Percentiles rank a stretch among this genome's conserved stretches.
Evolutionary conservation across 2,797 vertebrate species (phyloP).

Genomic region (Falco biarmicus): DNA sequence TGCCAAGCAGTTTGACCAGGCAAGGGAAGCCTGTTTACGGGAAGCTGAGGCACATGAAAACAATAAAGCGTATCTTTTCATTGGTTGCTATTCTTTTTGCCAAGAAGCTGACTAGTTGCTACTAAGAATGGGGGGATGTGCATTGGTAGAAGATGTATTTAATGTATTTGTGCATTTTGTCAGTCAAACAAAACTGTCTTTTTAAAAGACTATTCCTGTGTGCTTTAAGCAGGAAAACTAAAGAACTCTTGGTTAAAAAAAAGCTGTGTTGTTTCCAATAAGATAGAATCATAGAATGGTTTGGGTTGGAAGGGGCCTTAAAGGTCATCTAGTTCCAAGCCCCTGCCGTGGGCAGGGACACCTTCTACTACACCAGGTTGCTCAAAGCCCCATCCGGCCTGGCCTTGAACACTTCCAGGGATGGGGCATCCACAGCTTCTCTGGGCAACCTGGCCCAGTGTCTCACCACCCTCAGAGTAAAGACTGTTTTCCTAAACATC

Average conservation of each 20-base stretch:
- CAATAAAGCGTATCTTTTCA: constrained; percentile 96
- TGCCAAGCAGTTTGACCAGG: constrained; percentile 97
- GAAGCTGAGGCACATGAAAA: constrained; percentile 95
- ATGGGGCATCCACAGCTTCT: no score
- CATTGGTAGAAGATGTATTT: not conserved
- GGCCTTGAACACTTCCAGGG: no score
- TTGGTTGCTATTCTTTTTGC: not conserved
- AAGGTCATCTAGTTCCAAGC: no score
- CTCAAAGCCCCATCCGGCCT: no score
- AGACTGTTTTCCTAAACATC: no score
- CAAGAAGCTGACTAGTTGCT: not conserved
- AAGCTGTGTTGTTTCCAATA: not conserved
- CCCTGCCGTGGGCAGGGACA: no score
- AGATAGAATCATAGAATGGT: no score
- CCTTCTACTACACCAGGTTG: no score
- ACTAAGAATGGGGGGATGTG: not conserved
- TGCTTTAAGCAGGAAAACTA: not conserved
- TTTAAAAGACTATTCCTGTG: not conserved
- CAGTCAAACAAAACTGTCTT: not conserved
- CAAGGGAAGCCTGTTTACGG: constrained; percentile 94
- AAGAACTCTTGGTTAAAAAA: not conserved
- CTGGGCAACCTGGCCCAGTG: no score
- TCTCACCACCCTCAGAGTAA: no score
- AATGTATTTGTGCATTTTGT: not conserved
- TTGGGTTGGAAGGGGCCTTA: no score